phyloP scores from a whole-genome alignment of 1,140 invertebrate genomes.

The Wasmannia auropunctata region DNA sequence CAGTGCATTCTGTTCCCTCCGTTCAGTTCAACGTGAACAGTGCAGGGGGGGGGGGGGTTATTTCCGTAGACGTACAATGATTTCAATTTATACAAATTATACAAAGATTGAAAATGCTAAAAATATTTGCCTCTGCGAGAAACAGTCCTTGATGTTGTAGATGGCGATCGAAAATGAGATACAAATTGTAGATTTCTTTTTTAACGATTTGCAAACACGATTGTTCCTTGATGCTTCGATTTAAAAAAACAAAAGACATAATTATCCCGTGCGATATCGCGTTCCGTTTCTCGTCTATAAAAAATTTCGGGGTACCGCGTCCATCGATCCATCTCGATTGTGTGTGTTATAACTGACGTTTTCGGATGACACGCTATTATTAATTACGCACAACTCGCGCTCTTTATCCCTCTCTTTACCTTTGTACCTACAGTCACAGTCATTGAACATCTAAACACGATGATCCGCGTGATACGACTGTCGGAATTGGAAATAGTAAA shows the following conservation, averaged over 20 bases:
- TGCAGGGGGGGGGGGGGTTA: no score
- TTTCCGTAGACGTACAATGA: slow-evolving; percentile 1
- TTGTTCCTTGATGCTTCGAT: slow-evolving; percentile 5
- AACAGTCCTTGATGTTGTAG: neutral
- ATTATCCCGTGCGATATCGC: slow-evolving; percentile 43
- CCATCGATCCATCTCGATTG: slow-evolving; percentile 59
- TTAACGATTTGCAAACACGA: slow-evolving; percentile 56
- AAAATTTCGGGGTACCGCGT: slow-evolving; percentile 63
- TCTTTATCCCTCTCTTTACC: slow-evolving; percentile 72
- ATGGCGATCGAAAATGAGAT: slow-evolving; percentile 45
- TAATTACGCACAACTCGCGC: slow-evolving; percentile 57
- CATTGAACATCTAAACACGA: slow-evolving; percentile 77
- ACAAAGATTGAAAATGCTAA: slow-evolving; percentile 47
- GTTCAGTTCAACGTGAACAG: neutral
- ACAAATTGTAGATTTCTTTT: slow-evolving; percentile 58
- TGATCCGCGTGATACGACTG: slow-evolving; percentile 75
- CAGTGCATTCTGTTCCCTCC: slow-evolving; percentile 6
- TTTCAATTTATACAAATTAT: slow-evolving; percentile 54
- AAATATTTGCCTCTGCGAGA: slow-evolving; percentile 35
- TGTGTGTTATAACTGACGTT: slow-evolving; percentile 65
- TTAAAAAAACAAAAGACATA: slow-evolving; percentile 61
- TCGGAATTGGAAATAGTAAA: slow-evolving; percentile 72
- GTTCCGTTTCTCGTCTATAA: slow-evolving; percentile 60
- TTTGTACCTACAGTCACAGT: slow-evolving; percentile 78
- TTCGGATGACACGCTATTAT: slow-evolving; percentile 53